Evolutionary conservation across 2,797 vertebrate species (phyloP).

Genomic region (Anguilla megastoma): DNA sequence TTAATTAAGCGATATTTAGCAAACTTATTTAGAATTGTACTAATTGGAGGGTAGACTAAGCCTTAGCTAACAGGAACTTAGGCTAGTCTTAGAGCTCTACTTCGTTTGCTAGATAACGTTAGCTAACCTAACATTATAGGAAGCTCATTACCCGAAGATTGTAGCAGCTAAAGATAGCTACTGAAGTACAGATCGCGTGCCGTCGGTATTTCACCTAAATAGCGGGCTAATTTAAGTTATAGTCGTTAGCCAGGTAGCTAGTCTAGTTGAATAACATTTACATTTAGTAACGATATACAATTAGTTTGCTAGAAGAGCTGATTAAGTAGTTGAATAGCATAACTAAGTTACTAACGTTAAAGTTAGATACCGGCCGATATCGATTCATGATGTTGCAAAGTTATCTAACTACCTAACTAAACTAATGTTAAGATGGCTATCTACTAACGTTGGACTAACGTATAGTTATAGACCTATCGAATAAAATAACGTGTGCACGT

Average conservation of each 20-base stretch:
- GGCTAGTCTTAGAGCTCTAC: background rate
- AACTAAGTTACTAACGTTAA: too few relatives aligned
- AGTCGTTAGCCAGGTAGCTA: background rate
- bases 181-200: background rate
- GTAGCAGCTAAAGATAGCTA: background rate
- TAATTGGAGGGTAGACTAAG: background rate
- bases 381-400: too few relatives aligned
- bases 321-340: too few relatives aligned
- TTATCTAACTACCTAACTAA: too few relatives aligned
- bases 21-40: background rate
- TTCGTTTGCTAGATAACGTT: background rate
- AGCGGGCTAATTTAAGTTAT: background rate
- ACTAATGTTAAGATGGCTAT: too few relatives aligned
- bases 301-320: too few relatives aligned
- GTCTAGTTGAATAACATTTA: background rate
- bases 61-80: background rate
- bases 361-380: background rate
- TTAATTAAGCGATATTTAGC: background rate
- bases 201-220: background rate
- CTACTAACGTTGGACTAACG: too few relatives aligned
- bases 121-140: background rate
- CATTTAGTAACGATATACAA: too few relatives aligned
- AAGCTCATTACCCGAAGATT: background rate
- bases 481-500: too few relatives aligned
- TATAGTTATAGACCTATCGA: too few relatives aligned